Percentiles rank a stretch among this genome's conserved stretches.
Evolutionary conservation across 2,888 invertebrate genomes (phyloP).

Genomic region (Agonum fuliginosum): DNA sequence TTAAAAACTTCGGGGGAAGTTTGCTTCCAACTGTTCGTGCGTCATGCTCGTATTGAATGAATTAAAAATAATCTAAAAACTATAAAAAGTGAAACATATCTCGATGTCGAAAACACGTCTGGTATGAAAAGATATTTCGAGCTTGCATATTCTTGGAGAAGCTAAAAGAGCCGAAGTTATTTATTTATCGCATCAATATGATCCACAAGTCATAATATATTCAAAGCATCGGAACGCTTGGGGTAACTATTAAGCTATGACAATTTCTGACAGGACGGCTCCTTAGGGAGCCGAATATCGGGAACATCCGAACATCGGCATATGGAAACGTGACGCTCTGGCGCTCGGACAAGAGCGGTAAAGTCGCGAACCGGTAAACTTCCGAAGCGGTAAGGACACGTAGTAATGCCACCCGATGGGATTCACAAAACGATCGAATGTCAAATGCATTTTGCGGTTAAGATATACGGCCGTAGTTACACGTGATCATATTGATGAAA

Average conservation of each 20-base stretch:
- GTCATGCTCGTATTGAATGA: no score
- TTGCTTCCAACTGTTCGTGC: neutral
- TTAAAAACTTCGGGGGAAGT: no score
- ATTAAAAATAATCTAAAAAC: no score
- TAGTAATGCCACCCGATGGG: slow-evolving; percentile 51
- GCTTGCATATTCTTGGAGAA: slow-evolving; percentile 22
- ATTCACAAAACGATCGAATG: slow-evolving; percentile 55
- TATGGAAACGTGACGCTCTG: slow-evolving; percentile 43
- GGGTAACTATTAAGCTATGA: slow-evolving; percentile 47
- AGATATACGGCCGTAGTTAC: slow-evolving; percentile 48
- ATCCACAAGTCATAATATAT: slow-evolving; percentile 40
- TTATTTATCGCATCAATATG: slow-evolving; percentile 40
- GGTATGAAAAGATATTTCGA: neutral
- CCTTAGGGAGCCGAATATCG: neutral
- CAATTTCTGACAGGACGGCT: slow-evolving; percentile 32
- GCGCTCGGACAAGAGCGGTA: slow-evolving; percentile 23
- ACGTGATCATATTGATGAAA: slow-evolving; percentile 49
- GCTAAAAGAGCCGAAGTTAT: slow-evolving; percentile 8
- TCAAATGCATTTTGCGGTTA: slow-evolving; percentile 57
- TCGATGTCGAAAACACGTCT: no score
- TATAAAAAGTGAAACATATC: no score
- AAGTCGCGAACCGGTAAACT: slow-evolving; percentile 30
- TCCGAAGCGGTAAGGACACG: slow-evolving; percentile 50
- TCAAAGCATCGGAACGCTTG: slow-evolving; percentile 10
- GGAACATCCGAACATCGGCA: slow-evolving; percentile 22